Conservation (phyloP, 2,113 vertebrate species). For the Bungarus multicinctus region DNA sequence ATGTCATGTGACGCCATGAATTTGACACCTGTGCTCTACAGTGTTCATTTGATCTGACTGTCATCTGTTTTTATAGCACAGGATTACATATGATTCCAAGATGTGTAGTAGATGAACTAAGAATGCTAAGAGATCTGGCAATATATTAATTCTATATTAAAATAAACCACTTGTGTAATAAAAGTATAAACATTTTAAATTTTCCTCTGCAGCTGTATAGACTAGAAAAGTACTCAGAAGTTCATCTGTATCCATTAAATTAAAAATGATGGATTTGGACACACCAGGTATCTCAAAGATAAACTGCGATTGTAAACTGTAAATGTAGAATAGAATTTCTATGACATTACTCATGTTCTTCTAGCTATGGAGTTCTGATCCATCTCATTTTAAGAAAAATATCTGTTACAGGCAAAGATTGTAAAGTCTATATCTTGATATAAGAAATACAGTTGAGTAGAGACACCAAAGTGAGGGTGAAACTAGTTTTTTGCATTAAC, state of each 20-base stretch:
- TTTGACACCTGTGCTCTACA: not conserved
- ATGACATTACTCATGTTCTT: not conserved
- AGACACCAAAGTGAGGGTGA: fast-evolving
- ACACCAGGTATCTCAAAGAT: not conserved
- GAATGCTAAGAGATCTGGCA: not conserved
- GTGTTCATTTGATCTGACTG: not conserved
- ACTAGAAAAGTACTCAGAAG: not conserved
- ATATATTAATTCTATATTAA: not conserved
- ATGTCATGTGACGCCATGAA: too few species aligned
- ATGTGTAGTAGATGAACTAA: not conserved
- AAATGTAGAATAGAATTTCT: not conserved
- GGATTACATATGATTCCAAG: not conserved
- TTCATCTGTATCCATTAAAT: not conserved
- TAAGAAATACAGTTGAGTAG: not conserved
- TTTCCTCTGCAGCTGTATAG: not conserved
- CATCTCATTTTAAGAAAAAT: not conserved
- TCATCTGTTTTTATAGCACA: not conserved
- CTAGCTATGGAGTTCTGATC: not conserved
- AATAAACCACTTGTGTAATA: not conserved
- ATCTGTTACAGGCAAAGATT: not conserved
- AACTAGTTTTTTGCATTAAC: not conserved
- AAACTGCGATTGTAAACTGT: not conserved
- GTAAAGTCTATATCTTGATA: not conserved
- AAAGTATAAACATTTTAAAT: not conserved
- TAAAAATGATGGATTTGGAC: not conserved